Evolutionary conservation across 2,797 vertebrate species (phyloP).

Genomic region (Phataginus tetradactyla): DNA sequence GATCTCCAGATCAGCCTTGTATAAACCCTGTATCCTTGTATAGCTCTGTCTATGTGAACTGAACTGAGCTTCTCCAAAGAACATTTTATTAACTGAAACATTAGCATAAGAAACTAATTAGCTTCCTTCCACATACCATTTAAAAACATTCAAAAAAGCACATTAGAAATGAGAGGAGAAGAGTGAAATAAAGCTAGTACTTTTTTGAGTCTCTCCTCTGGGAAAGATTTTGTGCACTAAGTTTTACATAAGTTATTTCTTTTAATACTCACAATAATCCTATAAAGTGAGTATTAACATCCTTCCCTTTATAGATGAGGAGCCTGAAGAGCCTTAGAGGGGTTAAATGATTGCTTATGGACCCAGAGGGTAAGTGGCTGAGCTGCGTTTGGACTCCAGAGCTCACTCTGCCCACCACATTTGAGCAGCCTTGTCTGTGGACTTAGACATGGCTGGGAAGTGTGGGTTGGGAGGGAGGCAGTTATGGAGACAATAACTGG

Average conservation of each 20-base stretch:
- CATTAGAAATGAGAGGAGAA: not conserved
- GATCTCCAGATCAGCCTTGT: not conserved
- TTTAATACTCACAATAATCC: not conserved
- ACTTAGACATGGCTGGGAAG: not conserved
- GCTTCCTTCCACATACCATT: not conserved
- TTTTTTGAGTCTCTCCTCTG: not conserved
- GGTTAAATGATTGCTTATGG: not conserved
- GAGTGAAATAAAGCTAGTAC: not conserved
- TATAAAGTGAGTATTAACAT: not conserved
- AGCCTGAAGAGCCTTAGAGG: not conserved
- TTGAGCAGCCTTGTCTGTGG: not conserved
- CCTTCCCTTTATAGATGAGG: not conserved
- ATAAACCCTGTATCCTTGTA: not conserved
- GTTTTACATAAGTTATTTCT: not conserved
- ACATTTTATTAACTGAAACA: not conserved
- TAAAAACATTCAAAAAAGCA: not conserved
- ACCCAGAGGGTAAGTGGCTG: not conserved
- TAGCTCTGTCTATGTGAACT: not conserved
- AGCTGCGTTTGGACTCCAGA: not conserved
- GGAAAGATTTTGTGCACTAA: not conserved
- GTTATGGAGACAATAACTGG: not conserved
- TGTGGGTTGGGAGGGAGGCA: fast-evolving
- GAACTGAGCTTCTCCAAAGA: constrained; percentile 25
- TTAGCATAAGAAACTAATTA: constrained; percentile 32
- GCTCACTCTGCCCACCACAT: not conserved